Evolutionary conservation across 2,113 vertebrate genomes (phyloP).

Genomic region (Heterotilapia buettikoferi): DNA sequence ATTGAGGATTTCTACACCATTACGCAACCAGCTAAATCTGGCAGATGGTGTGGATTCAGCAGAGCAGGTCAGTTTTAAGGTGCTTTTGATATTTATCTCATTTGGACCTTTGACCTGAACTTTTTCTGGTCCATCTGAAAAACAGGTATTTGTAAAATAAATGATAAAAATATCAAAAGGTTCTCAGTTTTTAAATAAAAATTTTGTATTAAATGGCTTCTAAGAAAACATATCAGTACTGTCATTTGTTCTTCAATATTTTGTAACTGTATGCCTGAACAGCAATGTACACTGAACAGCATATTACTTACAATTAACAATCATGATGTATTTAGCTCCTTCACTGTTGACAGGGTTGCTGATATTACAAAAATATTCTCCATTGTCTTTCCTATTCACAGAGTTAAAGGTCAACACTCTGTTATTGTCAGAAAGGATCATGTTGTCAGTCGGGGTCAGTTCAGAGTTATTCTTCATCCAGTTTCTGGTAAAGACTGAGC

Average conservation of each 20-base stretch:
- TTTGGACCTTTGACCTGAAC: conserved; percentile 15
- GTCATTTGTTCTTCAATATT: too few relatives aligned
- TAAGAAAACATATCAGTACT: too few relatives aligned
- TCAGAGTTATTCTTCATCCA: conserved; percentile 29
- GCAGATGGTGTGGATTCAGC: conserved; percentile 40
- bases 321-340: not conserved
- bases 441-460: not conserved
- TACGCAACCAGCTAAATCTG: conserved; percentile 38
- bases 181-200: too few relatives aligned
- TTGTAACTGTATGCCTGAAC: not conserved
- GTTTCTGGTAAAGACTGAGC: not conserved
- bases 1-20: not conserved
- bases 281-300: not conserved
- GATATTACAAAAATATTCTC: conserved; percentile 30
- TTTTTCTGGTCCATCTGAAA: conserved; percentile 62
- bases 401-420: conserved; percentile 22
- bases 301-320: conserved; percentile 37
- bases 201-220: too few relatives aligned
- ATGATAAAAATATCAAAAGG: too few relatives aligned
- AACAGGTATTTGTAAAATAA: not conserved
- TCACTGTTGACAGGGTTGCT: conserved; percentile 17
- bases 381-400: conserved; percentile 18
- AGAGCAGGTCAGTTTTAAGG: conserved; percentile 21
- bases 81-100: not conserved
- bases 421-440: conserved; percentile 6